Evolutionary conservation across 2,888 invertebrate species (phyloP).

Genomic region (Drosophila parthenogenetica): DNA sequence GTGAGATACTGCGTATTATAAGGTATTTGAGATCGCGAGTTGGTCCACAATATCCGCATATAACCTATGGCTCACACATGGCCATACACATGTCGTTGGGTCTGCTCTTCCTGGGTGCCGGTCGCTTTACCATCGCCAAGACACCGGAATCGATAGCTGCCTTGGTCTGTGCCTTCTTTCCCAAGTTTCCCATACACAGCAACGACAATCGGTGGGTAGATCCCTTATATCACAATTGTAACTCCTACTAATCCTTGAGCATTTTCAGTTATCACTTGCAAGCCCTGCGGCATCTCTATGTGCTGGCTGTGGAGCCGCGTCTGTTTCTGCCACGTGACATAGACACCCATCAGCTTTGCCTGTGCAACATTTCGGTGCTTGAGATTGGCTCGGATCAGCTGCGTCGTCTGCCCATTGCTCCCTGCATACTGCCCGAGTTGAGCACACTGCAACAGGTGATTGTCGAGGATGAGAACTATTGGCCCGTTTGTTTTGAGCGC

Average conservation of each 20-base stretch:
- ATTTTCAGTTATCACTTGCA: constrained; percentile 95
- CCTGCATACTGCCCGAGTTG: constrained; percentile 94
- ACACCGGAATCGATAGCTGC: constrained; percentile 95
- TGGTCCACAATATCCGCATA: constrained; percentile 89
- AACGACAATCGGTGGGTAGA: constrained; percentile 94
- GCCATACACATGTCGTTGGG: constrained; percentile 98
- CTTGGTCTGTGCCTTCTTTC: constrained; percentile 96
- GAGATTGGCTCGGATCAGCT: constrained; percentile 86
- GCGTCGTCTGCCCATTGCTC: constrained; percentile 88
- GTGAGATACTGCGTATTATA: constrained; percentile 92
- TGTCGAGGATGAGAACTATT: constrained; percentile 94
- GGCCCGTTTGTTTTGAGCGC: constrained; percentile 93
- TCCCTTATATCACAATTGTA: neutral
- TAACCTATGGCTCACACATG: constrained; percentile 96
- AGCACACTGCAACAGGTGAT: constrained; percentile 90
- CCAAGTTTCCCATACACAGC: constrained; percentile 98
- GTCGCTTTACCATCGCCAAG: constrained; percentile 93
- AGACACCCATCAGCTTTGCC: constrained; percentile 91
- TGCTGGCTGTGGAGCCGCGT: constrained; percentile 96
- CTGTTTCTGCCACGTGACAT: constrained; percentile 95
- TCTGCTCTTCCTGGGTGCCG: constrained; percentile 96
- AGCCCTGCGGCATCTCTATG: constrained; percentile 98
- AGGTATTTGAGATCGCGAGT: constrained; percentile 93
- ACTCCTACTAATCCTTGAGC: neutral
- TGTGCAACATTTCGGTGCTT: constrained; percentile 90